These are phyloP conservation scores for Campopleginae sp. DNA, from an alignment of 2,888 invertebrate genomes.

Conservation along the genomic window DNA sequence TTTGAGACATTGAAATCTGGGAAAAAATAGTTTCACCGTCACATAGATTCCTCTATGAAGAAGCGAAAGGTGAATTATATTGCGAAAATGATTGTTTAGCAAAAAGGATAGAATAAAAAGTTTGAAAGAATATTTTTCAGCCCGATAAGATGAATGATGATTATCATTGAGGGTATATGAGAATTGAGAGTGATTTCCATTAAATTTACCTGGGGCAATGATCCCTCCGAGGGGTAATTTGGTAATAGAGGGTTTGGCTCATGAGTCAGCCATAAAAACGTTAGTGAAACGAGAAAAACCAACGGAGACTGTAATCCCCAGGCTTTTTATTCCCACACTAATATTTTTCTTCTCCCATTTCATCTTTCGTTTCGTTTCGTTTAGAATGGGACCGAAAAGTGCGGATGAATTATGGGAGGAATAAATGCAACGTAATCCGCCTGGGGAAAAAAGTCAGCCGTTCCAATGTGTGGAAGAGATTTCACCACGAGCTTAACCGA, in stretches of 20 bases:
- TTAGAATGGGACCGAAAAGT: constrained; percentile 4
- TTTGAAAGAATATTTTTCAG: not conserved
- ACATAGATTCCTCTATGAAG: no score
- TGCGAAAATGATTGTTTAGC: not conserved
- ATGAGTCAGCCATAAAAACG: constrained; percentile 36
- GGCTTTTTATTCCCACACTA: constrained; percentile 28
- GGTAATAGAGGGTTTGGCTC: constrained; percentile 17
- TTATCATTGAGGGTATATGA: not conserved
- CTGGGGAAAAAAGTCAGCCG: constrained; percentile 1
- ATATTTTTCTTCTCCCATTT: constrained; percentile 5
- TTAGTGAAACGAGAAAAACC: constrained; percentile 22
- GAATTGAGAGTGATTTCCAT: constrained; percentile 10
- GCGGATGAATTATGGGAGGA: constrained; percentile 44
- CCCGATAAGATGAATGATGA: not conserved
- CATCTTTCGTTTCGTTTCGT: constrained; percentile 1
- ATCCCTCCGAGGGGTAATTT: constrained; percentile 1
- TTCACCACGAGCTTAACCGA: constrained; percentile 33
- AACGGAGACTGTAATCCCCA: constrained; percentile 36
- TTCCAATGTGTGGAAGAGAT: not conserved
- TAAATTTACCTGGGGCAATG: constrained; percentile 18
- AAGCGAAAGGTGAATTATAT: not conserved
- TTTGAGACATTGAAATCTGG: no score
- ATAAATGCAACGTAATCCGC: constrained; percentile 51
- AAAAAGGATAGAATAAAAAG: not conserved
- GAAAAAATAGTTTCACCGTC: no score